phyloP scores from a whole-genome alignment of 2,888 invertebrate species.

The Drosophila leonis region DNA sequence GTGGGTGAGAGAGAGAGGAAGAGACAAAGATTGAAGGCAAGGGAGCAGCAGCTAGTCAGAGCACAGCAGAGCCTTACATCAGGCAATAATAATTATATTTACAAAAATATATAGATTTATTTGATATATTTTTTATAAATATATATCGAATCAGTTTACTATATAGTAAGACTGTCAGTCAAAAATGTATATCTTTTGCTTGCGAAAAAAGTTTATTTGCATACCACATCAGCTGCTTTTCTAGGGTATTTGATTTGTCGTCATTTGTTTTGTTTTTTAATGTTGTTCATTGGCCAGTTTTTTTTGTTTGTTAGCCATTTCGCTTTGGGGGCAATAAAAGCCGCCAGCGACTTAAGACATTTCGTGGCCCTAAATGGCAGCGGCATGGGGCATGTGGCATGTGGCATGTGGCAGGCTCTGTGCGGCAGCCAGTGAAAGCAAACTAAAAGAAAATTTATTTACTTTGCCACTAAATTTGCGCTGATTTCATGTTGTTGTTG shows the following conservation, averaged over 20 bases:
- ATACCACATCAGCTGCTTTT: not conserved
- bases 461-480: slow-evolving; percentile 79
- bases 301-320: slow-evolving; percentile 19
- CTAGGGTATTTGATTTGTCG: not conserved
- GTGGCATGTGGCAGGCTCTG: slow-evolving; percentile 2
- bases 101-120: not conserved
- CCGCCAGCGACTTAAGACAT: slow-evolving; percentile 73
- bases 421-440: slow-evolving; percentile 39
- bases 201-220: too few species aligned
- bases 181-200: too few species aligned
- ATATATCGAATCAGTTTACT: not conserved
- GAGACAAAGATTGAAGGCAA: not conserved
- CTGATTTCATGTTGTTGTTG: slow-evolving; percentile 60
- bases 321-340: slow-evolving; percentile 61
- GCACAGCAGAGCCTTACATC: not conserved
- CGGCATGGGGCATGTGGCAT: slow-evolving; percentile 5
- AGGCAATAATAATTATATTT: too few species aligned
- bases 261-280: not conserved
- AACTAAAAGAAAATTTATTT: slow-evolving; percentile 78
- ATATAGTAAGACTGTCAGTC: not conserved
- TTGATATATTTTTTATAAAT: not conserved
- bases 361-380: slow-evolving; percentile 54
- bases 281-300: slow-evolving; percentile 3
- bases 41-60: not conserved
- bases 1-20: not conserved